phyloP scores from a whole-genome alignment of 2,797 vertebrate species.

The Chromis chromis region DNA sequence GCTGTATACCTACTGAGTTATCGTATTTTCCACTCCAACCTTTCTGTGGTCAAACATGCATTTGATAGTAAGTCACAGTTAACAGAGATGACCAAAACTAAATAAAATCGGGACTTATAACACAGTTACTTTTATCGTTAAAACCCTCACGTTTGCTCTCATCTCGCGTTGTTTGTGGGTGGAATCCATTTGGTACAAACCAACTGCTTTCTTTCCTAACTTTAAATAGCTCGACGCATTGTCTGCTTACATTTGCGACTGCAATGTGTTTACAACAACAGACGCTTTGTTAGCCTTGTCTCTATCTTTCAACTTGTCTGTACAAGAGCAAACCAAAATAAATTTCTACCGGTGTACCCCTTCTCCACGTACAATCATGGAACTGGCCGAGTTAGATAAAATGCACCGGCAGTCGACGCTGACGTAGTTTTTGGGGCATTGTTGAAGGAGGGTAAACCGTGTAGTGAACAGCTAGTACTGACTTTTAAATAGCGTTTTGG shows the following conservation, averaged over 20 bases:
- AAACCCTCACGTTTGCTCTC: neutral
- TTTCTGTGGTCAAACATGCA: neutral
- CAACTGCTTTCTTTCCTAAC: neutral
- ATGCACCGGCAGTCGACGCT: conserved; percentile 7
- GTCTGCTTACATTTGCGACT: neutral
- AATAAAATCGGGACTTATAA: neutral
- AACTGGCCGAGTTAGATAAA: conserved; percentile 67
- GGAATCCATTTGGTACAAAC: conserved; percentile 32
- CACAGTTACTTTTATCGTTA: neutral
- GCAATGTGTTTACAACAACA: neutral
- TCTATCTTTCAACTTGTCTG: neutral
- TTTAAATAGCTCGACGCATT: neutral
- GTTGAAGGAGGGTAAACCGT: conserved; percentile 12
- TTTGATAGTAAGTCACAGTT: neutral
- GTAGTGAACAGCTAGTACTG: conserved; percentile 12
- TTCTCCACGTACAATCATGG: conserved; percentile 44
- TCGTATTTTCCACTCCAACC: neutral
- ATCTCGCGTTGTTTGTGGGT: conserved; percentile 63
- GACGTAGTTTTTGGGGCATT: conserved; percentile 73
- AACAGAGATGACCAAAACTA: neutral
- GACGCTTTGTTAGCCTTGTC: accelerated
- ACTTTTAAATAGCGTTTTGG: conserved; percentile 41
- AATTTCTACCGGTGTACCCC: neutral
- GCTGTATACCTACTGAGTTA: neutral
- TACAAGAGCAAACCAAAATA: neutral